These are phyloP conservation scores for Puntigrus tetrazona DNA, from an alignment of 2,113 vertebrate species.

Conservation along the genomic window DNA sequence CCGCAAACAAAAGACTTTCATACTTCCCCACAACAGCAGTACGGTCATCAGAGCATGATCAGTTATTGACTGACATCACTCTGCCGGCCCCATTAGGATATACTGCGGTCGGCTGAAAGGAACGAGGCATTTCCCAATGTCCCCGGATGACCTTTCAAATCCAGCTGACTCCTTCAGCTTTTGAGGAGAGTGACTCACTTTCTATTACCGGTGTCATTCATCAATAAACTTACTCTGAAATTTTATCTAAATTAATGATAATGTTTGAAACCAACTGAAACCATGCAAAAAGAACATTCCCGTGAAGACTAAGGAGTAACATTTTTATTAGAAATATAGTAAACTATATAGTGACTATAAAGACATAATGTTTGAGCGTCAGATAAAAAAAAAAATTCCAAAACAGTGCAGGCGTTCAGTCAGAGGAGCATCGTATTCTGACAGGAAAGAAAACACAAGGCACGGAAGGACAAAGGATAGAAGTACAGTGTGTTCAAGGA, in stretches of 20 bases:
- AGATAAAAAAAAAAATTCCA: not conserved
- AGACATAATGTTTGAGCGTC: not conserved
- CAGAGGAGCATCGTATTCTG: not conserved
- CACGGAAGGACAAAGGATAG: too few relatives aligned
- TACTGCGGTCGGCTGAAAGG: constrained; percentile 48
- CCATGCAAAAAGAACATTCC: not conserved
- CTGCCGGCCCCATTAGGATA: constrained; percentile 43
- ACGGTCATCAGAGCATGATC: not conserved
- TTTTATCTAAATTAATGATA: not conserved
- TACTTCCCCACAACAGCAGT: constrained; percentile 19
- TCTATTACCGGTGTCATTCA: not conserved
- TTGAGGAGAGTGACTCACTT: constrained; percentile 1
- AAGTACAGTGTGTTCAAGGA: not conserved
- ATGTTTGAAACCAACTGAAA: not conserved
- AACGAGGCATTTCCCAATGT: constrained; percentile 34
- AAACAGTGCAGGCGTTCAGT: not conserved
- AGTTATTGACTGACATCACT: constrained; percentile 35
- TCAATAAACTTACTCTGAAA: constrained; percentile 1
- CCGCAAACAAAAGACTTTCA: constrained; percentile 24
- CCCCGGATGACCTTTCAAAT: constrained; percentile 45
- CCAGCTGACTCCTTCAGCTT: constrained; percentile 1
- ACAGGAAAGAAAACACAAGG: not conserved
- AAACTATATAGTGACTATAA: not conserved
- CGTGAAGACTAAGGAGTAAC: not conserved
- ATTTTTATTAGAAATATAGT: not conserved